Percentiles rank a stretch among this genome's conserved stretches.
Conservation (phyloP, 2,888 invertebrate genomes). For the Bimastos eiseni region DNA sequence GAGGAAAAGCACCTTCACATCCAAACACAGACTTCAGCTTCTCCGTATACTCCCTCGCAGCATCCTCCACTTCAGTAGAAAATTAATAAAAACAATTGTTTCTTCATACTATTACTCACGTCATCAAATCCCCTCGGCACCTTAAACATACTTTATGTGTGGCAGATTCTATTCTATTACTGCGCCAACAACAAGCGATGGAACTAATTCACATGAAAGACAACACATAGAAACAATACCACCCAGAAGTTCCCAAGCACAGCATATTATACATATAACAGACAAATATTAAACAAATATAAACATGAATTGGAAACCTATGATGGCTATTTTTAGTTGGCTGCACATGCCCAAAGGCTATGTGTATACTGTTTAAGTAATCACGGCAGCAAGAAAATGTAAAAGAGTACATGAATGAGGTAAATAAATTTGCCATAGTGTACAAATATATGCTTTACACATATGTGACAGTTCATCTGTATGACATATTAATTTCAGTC, state of each 20-base stretch:
- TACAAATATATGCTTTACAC: no score
- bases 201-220: neutral
- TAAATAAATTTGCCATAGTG: no score
- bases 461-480: no score
- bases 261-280: neutral
- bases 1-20: conserved; percentile 67
- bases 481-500: no score
- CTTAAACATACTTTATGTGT: neutral
- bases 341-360: no score
- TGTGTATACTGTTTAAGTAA: no score
- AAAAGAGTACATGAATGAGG: no score
- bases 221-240: neutral
- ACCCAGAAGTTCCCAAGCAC: neutral
- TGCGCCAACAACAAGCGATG: neutral
- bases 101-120: neutral
- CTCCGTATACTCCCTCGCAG: conserved; percentile 75
- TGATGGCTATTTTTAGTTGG: no score
- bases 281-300: neutral
- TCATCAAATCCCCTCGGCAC: neutral
- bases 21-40: conserved; percentile 64
- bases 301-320: neutral
- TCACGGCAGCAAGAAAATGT: no score
- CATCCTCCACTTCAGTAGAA: conserved; percentile 70
- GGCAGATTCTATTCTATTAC: neutral
- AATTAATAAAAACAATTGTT: neutral